Conservation (phyloP, 2,888 invertebrate species). For the Tupiocoris notatus region DNA sequence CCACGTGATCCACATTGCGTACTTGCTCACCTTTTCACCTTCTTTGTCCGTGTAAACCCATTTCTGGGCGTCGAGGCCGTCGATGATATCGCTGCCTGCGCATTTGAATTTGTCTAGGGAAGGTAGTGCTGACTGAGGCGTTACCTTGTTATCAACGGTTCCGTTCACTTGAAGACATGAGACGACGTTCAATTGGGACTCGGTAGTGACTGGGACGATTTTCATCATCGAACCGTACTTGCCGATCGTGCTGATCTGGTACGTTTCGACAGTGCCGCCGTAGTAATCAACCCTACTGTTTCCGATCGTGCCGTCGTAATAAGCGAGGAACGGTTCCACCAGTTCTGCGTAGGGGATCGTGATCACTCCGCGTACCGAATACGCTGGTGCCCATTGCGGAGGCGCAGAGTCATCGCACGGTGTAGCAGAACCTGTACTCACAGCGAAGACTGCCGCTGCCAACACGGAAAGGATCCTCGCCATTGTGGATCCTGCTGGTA, state of each 20-base stretch:
- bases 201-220: conserved; percentile 82
- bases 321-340: conserved; percentile 85
- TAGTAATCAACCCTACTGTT: conserved; percentile 92
- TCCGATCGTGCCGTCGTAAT: conserved; percentile 73
- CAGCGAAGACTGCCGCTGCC: neutral
- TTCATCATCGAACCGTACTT: conserved; percentile 72
- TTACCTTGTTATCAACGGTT: conserved; percentile 60
- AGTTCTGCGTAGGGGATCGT: conserved; percentile 93
- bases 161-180: conserved; percentile 86
- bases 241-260: conserved; percentile 67
- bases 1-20: conserved; percentile 82
- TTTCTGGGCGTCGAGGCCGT: conserved; percentile 71
- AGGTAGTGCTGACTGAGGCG: conserved; percentile 77
- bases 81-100: conserved; percentile 66
- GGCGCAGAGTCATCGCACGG: neutral
- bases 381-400: conserved; percentile 71
- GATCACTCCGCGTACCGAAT: conserved; percentile 74
- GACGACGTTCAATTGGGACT: conserved; percentile 65
- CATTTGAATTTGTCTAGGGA: conserved; percentile 70
- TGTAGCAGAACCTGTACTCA: neutral
- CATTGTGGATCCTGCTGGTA: neutral
- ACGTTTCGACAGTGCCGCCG: conserved; percentile 89
- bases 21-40: conserved; percentile 82
- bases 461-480: conserved; percentile 4
- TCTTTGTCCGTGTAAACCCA: conserved; percentile 70